Evolutionary conservation across 2,797 vertebrate species (phyloP), one percentile per base, ranked within the genome.

Genomic region (Manis javanica): DNA sequence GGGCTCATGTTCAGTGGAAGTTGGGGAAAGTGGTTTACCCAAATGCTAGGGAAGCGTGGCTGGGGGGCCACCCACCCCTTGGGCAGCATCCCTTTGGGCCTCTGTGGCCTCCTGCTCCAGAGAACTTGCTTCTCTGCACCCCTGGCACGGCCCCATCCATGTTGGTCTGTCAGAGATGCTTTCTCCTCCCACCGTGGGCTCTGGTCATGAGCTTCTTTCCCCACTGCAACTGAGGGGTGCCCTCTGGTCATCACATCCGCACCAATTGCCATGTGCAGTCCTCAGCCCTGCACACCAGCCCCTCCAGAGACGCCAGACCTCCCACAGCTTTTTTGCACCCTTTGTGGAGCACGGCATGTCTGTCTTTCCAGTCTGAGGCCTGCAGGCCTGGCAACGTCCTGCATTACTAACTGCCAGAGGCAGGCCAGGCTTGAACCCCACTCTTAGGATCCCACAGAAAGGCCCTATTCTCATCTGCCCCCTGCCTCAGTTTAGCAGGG

Each of bases 141-240:
- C 59, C 10, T 26, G 64, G 77, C 31, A 2, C 0, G 24, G 79
- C 29, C 57, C 29, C 37, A 11, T 19, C 29, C 1, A 0, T 2
- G 23, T 26, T 8, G 82, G 34, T 63, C 46, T 34, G 29, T 3
- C 39, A 57, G 5, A n/a, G 37, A 31, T 6, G 63, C 21, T 31
- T 59, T 49, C 39, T 59, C 46, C 46, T 68, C 9, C 55, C n/a
- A 13, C 23, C 0, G 0, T 3, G 55, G 29, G 7, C 49, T 51
- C 79, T 46, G n/a, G 3, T 51, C n/a, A 6, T 14, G 39, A 59
- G 57, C 39, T 21, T 24, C 81, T 26, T 7, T 59, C 61, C 29
- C 59, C 29, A 34, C 24, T 34, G 49, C 9, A 31, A 51, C 51
- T 1, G 6, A 92, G 42, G 49, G 6, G 51, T 57, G 71, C 26